Evolutionary conservation across 2,797 vertebrate species (phyloP).

Genomic region (Galaxias olidus): DNA sequence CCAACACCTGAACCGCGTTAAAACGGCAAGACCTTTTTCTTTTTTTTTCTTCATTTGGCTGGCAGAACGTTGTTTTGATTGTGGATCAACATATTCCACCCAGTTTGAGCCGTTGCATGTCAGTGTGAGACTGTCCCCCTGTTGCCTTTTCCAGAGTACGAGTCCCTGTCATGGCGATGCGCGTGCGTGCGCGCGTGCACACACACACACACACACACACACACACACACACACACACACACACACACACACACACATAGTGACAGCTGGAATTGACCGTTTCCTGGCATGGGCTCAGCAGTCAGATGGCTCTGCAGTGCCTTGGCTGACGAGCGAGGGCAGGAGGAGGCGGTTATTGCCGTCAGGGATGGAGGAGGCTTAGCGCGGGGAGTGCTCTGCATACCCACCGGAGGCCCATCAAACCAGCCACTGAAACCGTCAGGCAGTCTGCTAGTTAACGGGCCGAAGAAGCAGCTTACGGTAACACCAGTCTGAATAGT

Average conservation of each 20-base stretch:
- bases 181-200: background rate
- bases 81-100: background rate
- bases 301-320: constrained; percentile 5
- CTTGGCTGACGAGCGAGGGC: constrained; percentile 8
- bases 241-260: background rate
- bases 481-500: too few relatives aligned
- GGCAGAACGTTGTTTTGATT: constrained; percentile 27
- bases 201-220: constrained; percentile 6
- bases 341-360: background rate
- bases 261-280: background rate
- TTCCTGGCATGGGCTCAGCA: background rate
- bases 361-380: too few relatives aligned
- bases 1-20: too few relatives aligned
- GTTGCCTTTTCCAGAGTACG: constrained; percentile 41
- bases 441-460: too few relatives aligned
- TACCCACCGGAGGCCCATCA: too few relatives aligned
- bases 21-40: constrained; percentile 11
- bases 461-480: too few relatives aligned
- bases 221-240: constrained; percentile 8
- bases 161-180: constrained; percentile 32
- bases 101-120: constrained; percentile 45
- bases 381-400: too few relatives aligned
- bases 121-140: constrained; percentile 47
- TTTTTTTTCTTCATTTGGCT: background rate
- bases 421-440: too few relatives aligned